Evolutionary conservation across 2,113 vertebrate genomes (phyloP).

Genomic region (Cyrtonyx montezumae): DNA sequence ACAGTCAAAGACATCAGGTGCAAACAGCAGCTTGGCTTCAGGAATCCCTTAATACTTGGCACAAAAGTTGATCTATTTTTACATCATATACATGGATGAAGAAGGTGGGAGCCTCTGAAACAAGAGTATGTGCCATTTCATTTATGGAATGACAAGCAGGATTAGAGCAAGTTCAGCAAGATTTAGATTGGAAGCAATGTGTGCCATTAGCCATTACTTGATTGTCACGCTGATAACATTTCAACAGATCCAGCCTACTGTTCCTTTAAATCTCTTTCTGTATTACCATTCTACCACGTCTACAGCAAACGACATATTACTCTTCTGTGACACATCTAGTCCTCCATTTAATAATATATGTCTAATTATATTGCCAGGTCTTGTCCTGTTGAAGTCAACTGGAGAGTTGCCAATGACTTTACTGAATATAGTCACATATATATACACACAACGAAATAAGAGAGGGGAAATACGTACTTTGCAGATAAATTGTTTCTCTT

Average conservation of each 20-base stretch:
- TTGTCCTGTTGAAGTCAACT: constrained; percentile 55
- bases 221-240: constrained; percentile 4
- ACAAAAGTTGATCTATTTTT: background rate
- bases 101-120: background rate
- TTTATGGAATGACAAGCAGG: background rate
- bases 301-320: constrained; percentile 32
- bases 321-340: constrained; percentile 44
- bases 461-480: constrained; percentile 36
- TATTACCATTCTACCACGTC: background rate
- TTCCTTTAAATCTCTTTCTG: constrained; percentile 42
- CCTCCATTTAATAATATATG: constrained; percentile 55
- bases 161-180: constrained; percentile 6
- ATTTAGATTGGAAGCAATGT: background rate
- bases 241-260: constrained; percentile 17
- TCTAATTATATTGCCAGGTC: constrained; percentile 60
- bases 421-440: constrained; percentile 37
- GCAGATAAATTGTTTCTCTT: constrained; percentile 45
- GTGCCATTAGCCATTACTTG: background rate
- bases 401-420: constrained; percentile 60
- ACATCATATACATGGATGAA: background rate
- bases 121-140: background rate
- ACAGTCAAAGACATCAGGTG: background rate
- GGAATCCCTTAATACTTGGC: background rate
- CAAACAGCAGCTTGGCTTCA: background rate
- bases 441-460: constrained; percentile 21